Percentiles rank a stretch among this genome's conserved stretches.
Evolutionary conservation across 2,797 vertebrate species (phyloP).

Genomic region (Pangasius macronema): DNA sequence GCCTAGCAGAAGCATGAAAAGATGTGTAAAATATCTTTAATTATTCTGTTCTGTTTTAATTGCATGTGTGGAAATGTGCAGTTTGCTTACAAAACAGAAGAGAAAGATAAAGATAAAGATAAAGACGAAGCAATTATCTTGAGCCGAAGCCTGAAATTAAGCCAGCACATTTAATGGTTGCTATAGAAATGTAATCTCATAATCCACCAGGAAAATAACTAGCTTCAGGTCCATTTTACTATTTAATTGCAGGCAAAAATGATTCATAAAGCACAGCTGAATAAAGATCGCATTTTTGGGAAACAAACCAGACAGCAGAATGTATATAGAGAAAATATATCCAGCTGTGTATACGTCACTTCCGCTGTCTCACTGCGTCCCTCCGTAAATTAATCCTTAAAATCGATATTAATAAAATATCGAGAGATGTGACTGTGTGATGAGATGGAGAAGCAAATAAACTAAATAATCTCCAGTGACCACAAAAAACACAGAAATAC

Average conservation of each 20-base stretch:
- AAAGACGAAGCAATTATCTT: neutral
- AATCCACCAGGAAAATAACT: constrained; percentile 16
- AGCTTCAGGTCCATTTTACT: constrained; percentile 4
- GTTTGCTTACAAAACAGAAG: neutral
- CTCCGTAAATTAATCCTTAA: too few species aligned
- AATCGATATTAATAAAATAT: too few species aligned
- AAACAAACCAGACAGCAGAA: too few species aligned
- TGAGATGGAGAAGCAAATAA: too few species aligned
- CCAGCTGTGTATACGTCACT: too few species aligned
- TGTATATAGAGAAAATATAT: too few species aligned
- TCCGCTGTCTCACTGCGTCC: too few species aligned
- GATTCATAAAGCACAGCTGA: neutral
- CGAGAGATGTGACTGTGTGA: too few species aligned
- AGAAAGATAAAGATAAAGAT: neutral
- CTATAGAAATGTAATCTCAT: constrained; percentile 32
- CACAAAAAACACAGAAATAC: too few species aligned
- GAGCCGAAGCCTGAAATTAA: neutral
- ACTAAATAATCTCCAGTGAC: too few species aligned
- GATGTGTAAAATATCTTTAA: neutral
- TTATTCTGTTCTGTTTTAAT: neutral
- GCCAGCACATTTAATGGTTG: neutral
- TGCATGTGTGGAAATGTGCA: constrained; percentile 16
- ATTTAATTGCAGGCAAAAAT: constrained; percentile 35
- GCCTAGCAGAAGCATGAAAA: neutral
- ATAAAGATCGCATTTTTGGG: too few species aligned